These are phyloP conservation scores for Drosophila neocordata DNA, from an alignment of 1,140 invertebrate genomes.

Conservation along the genomic window DNA sequence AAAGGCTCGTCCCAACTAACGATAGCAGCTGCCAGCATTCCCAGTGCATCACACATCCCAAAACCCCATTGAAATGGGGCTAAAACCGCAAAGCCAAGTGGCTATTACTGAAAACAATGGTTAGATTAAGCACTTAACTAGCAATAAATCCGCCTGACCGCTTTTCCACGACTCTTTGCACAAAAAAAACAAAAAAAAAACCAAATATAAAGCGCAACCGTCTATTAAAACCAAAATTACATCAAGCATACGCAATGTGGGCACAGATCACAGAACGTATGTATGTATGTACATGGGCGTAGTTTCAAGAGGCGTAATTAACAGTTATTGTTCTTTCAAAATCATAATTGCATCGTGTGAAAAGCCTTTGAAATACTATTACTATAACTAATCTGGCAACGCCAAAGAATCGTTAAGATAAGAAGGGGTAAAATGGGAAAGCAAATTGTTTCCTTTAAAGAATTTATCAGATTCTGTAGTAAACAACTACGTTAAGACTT, in stretches of 20 bases:
- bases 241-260: conserved; percentile 48
- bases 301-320: no score
- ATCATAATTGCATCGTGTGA: background rate
- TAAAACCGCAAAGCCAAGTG: background rate
- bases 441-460: no score
- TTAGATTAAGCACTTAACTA: background rate
- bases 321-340: background rate
- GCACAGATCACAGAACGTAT: background rate
- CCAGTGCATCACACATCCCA: background rate
- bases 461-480: no score
- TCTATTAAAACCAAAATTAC: conserved; percentile 29
- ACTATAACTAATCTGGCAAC: background rate
- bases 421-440: no score
- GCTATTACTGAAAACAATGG: background rate
- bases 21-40: background rate
- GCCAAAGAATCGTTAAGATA: background rate
- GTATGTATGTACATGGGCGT: background rate
- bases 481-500: no score
- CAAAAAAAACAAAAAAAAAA: background rate
- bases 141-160: background rate
- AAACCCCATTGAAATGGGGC: background rate
- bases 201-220: conserved; percentile 3
- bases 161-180: background rate
- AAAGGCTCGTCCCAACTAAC: background rate
- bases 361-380: no score